Base-by-base conservation (phyloP, 53 echinoderm and acorn worm genomes). In the Paracentrotus lividus region DNA sequence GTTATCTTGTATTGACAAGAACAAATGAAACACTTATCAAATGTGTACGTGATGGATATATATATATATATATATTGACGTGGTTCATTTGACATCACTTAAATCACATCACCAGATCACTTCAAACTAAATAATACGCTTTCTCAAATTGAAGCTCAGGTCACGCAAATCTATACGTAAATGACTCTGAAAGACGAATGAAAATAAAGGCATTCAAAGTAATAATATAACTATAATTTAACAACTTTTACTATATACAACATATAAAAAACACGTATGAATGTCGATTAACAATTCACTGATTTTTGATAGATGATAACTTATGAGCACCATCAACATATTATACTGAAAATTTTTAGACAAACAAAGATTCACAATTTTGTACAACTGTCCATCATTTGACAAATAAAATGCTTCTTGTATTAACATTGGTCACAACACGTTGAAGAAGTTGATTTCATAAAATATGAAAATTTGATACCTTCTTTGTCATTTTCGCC, bases 111-210 rank as follows among this genome's bases (percentile, higher is more conserved):
- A n/a, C n/a, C n/a, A n/a, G n/a, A n/a, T n/a, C 18, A 20, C 72
- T 40, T 36, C 16, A 72, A 72, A 10, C 72, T 40, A 36, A 72
- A 72, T 18, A 64, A 42, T 20, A 76, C 76, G 12, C 16, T 14
- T 24, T 75, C n/a, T 10, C 42, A 8, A 47, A 45, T 45, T 47
- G 24, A 8, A 81, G 10, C 44, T 81, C 81, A 81, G 81, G 47
- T 81, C 44, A 81, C n/a, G 26, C 27, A 81, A 45, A 45, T 81
- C 45, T 81, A 47, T 10, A 45, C 47, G 44, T 45, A 32, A 47
- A n/a, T n/a, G n/a, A 47, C 81, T 81, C 81, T 81, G 81, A 81
- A 81, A 81, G 81, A 81, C 81, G 44, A 10, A 81, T 81, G 26
- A 47, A 81, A 49, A 47, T 47, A 81, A 78, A 81, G 81, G 81